These are phyloP conservation scores for Popillia japonica DNA, from an alignment of 1,140 invertebrate species.

Conservation along the genomic window DNA sequence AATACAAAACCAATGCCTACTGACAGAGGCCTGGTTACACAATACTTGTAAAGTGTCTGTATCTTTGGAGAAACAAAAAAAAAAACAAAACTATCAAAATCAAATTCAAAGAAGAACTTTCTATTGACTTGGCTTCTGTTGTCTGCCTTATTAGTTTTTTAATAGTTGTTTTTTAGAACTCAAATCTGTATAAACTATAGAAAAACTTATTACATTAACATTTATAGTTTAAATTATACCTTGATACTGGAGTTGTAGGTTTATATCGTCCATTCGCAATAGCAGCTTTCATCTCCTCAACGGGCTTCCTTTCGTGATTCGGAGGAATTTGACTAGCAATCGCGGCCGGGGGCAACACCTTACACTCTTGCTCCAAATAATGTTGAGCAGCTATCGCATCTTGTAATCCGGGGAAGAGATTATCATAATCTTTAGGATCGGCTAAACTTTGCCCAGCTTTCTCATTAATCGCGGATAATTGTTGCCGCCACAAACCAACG, in stretches of 20 bases:
- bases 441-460: conserved; percentile 94
- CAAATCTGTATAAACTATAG: no score
- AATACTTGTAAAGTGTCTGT: no score
- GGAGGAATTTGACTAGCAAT: conserved; percentile 66
- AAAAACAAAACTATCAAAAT: no score
- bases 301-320: conserved; percentile 75
- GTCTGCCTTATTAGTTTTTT: no score
- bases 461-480: conserved; percentile 76
- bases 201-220: background rate
- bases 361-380: conserved; percentile 67
- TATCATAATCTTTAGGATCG: conserved; percentile 95
- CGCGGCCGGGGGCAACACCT: conserved; percentile 64
- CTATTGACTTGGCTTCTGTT: no score
- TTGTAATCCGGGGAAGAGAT: conserved; percentile 90
- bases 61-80: no score
- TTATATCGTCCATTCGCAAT: conserved; percentile 61
- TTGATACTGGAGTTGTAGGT: background rate
- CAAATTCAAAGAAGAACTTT: no score
- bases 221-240: background rate
- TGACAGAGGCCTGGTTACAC: no score
- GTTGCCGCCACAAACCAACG: conserved; percentile 85
- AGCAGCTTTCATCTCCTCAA: conserved; percentile 76
- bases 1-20: no score
- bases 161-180: no score
- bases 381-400: conserved; percentile 82